Percentiles rank a stretch among this genome's conserved stretches.
Conservation (phyloP, 92 coral and sea anemone species). For the Zoanthus sansibaricus region DNA sequence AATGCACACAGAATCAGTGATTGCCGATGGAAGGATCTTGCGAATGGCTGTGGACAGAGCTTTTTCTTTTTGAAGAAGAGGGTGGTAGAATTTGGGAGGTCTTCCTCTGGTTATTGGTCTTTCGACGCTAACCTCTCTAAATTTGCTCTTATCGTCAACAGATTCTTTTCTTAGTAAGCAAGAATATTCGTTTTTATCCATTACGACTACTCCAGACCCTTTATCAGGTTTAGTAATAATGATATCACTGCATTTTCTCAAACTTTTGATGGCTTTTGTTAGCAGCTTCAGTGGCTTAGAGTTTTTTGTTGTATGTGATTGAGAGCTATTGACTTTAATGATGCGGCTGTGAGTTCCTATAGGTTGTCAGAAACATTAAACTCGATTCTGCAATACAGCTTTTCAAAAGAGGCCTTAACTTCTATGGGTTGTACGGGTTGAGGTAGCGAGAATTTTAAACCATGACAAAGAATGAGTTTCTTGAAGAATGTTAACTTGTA, state of each 20-base stretch:
- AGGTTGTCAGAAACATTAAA: not conserved
- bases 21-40: not conserved
- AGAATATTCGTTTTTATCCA: not conserved
- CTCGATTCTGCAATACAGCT: not conserved
- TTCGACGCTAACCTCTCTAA: not conserved
- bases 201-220: too few relatives aligned
- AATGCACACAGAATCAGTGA: not conserved
- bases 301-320: not conserved
- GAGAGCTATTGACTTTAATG: not conserved
- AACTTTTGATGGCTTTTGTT: not conserved
- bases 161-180: not conserved
- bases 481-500: not conserved
- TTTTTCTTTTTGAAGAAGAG: too few relatives aligned
- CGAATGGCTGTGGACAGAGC: not conserved
- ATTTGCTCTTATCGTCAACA: not conserved
- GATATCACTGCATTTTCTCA: not conserved
- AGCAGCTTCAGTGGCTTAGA: not conserved
- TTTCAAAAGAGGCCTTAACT: slow-evolving; percentile 1
- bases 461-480: not conserved
- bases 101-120: not conserved
- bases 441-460: not conserved
- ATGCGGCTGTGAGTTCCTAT: not conserved
- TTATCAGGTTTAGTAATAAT: not conserved
- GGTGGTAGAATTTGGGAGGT: too few relatives aligned
- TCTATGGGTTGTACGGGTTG: not conserved